Conservation (phyloP, 2,113 vertebrate species). For the Seriola aureovittata region DNA sequence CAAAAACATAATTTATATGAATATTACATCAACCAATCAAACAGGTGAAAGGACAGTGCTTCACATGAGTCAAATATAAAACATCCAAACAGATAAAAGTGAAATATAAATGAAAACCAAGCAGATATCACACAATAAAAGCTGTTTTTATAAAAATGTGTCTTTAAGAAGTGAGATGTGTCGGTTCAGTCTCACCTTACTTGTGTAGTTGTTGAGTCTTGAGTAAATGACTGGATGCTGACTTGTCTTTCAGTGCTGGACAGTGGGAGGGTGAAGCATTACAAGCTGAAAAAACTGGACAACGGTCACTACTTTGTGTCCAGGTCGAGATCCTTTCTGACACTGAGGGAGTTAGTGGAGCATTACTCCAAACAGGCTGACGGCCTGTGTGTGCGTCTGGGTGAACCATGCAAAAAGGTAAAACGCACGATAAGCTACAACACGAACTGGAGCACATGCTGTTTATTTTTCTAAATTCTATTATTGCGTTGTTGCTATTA, state of each 20-base stretch:
- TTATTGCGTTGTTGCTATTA: not conserved
- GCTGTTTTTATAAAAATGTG: no score
- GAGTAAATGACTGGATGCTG: not conserved
- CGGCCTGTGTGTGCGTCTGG: slow-evolving; percentile 89
- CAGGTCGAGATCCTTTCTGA: slow-evolving; percentile 80
- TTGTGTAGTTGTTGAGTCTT: not conserved
- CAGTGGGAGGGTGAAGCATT: slow-evolving; percentile 89
- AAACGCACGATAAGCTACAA: not conserved
- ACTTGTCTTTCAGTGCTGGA: slow-evolving; percentile 87
- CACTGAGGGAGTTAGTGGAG: slow-evolving; percentile 86
- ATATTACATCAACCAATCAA: no score
- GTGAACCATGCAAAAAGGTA: slow-evolving; percentile 92
- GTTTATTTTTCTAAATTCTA: not conserved
- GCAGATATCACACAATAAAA: no score
- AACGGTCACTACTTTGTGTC: slow-evolving; percentile 86
- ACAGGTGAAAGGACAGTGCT: no score
- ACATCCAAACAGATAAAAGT: no score
- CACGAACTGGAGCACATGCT: not conserved
- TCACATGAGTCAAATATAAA: not conserved
- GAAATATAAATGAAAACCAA: no score
- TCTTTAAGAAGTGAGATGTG: no score
- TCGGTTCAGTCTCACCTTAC: no score
- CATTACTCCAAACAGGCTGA: slow-evolving; percentile 85
- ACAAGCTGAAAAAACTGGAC: slow-evolving; percentile 87
- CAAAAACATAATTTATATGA: no score